phyloP scores from a whole-genome alignment of 2,888 invertebrate genomes.

The Megaustenia siamemsis region DNA sequence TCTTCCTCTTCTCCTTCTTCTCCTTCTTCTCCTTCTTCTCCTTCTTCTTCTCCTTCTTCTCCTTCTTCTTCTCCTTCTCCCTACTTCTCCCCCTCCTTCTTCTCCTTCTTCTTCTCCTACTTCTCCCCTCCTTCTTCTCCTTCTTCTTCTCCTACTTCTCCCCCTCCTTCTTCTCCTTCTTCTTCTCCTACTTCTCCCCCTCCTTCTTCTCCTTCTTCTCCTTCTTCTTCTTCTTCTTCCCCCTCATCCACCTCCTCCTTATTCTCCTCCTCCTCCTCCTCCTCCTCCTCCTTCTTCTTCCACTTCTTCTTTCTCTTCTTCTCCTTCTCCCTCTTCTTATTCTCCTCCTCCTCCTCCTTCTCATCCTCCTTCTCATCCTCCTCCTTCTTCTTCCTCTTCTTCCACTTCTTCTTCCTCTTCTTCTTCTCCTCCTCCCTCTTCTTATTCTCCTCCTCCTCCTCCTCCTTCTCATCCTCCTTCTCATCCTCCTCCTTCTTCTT shows the following conservation, averaged over 20 bases:
- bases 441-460: background rate
- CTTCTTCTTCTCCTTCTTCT: conserved; percentile 32
- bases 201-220: conserved; percentile 20
- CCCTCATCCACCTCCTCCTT: too few species aligned
- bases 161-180: conserved; percentile 21
- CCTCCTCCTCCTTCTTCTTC: background rate
- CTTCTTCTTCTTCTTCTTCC: conserved; percentile 18
- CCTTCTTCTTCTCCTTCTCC: background rate
- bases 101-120: background rate
- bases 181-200: conserved; percentile 4
- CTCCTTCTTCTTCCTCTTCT: too few species aligned
- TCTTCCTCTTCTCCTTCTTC: conserved; percentile 24
- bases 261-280: background rate
- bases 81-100: background rate
- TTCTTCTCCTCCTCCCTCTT: background rate
- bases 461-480: conserved; percentile 3
- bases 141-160: background rate
- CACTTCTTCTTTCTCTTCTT: background rate
- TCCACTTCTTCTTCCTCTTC: conserved; percentile 9
- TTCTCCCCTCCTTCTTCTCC: background rate
- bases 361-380: too few species aligned
- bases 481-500: conserved; percentile 25
- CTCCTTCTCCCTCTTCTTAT: too few species aligned
- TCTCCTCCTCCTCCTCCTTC: too few species aligned
- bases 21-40: conserved; percentile 31